Evolutionary conservation across 2,113 vertebrate genomes (phyloP).

Genomic region (Acanthisitta chloris): DNA sequence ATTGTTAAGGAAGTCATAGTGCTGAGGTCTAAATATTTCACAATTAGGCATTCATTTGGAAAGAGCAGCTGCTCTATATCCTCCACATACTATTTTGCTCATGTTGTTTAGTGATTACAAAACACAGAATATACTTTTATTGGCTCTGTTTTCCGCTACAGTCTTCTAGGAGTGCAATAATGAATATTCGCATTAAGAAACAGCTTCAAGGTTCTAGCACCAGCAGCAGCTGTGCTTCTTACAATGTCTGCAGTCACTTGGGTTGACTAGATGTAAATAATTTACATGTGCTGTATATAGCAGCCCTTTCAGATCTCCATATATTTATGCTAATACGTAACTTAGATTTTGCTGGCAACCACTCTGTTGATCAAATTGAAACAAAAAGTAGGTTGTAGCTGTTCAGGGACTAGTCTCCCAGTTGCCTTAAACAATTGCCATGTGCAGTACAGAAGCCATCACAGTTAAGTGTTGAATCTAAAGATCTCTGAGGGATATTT

Average conservation of each 20-base stretch:
- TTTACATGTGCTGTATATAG: slow-evolving; percentile 57
- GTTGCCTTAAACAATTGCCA: slow-evolving; percentile 44
- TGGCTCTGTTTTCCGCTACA: background rate
- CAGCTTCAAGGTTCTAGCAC: slow-evolving; percentile 45
- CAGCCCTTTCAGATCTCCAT: slow-evolving; percentile 43
- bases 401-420: slow-evolving; percentile 18
- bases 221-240: slow-evolving; percentile 58
- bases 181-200: slow-evolving; percentile 47
- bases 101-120: slow-evolving; percentile 12
- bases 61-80: slow-evolving; percentile 53
- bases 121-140: slow-evolving; percentile 24
- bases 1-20: slow-evolving; percentile 39
- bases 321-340: slow-evolving; percentile 46
- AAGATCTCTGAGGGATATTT: slow-evolving; percentile 51
- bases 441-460: slow-evolving; percentile 32
- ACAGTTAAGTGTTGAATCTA: slow-evolving; percentile 8
- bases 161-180: slow-evolving; percentile 14
- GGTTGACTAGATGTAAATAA: slow-evolving; percentile 62
- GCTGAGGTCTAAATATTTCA: slow-evolving; percentile 27
- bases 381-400: slow-evolving; percentile 48
- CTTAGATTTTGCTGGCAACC: slow-evolving; percentile 40
- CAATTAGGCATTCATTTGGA: slow-evolving; percentile 63
- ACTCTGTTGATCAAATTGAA: slow-evolving; percentile 44
- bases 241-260: slow-evolving; percentile 55
- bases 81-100: slow-evolving; percentile 12